phyloP scores from a whole-genome alignment of 2,888 invertebrate genomes.

The Drosophila suboccidentalis region DNA sequence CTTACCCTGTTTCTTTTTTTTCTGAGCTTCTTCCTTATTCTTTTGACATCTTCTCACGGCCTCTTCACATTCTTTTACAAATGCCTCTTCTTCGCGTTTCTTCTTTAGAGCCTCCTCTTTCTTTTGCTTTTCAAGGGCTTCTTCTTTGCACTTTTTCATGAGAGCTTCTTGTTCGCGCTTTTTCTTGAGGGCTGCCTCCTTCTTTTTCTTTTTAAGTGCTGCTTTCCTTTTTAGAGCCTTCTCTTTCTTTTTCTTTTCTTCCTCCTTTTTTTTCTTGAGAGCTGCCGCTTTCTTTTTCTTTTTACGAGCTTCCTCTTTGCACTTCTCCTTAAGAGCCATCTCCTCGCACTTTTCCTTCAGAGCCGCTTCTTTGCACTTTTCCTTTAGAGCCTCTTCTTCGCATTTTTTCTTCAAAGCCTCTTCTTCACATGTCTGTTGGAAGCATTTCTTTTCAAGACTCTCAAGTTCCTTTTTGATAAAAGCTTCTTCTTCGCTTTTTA shows the following conservation, averaged over 20 bases:
- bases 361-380: conserved; percentile 4
- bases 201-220: neutral
- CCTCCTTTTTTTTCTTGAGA: neutral
- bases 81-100: neutral
- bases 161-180: neutral
- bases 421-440: conserved; percentile 2
- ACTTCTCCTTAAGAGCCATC: neutral
- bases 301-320: neutral
- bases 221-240: neutral
- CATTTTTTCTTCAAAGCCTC: conserved; percentile 1
- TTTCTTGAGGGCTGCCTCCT: neutral
- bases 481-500: conserved; percentile 3
- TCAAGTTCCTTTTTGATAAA: conserved; percentile 4
- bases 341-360: neutral
- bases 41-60: neutral
- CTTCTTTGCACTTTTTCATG: neutral
- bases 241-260: neutral
- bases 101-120: neutral
- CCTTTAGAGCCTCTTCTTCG: neutral
- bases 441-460: conserved; percentile 5
- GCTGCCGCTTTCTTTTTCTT: neutral
- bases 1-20: neutral
- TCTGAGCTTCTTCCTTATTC: neutral
- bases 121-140: conserved; percentile 2
- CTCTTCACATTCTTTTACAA: neutral